These are phyloP conservation scores for Ophioninae sp. DNA, from an alignment of 2,888 invertebrate species.

Conservation along the genomic window DNA sequence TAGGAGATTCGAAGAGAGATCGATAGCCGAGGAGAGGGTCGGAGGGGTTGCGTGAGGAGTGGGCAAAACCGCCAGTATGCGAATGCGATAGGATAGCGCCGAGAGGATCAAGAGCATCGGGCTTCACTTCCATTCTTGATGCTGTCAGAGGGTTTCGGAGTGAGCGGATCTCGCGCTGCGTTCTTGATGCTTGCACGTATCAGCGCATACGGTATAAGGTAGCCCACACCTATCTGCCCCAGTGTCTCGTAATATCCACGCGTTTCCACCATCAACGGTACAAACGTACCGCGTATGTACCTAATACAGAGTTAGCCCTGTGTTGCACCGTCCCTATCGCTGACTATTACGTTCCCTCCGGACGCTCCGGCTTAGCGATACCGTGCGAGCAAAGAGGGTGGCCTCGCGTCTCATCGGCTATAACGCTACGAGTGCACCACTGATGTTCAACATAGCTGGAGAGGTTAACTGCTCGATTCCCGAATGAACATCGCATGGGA, in stretches of 20 bases:
- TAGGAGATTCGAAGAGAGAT: slow-evolving; percentile 52
- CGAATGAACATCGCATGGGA: slow-evolving; percentile 49
- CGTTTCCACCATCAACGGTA: slow-evolving; percentile 19
- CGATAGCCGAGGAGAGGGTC: slow-evolving; percentile 27
- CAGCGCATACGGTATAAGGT: slow-evolving; percentile 17
- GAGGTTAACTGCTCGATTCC: slow-evolving; percentile 42
- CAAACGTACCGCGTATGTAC: slow-evolving; percentile 10
- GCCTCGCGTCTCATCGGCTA: slow-evolving; percentile 10
- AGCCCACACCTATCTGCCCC: slow-evolving; percentile 39
- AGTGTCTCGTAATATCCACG: slow-evolving; percentile 32
- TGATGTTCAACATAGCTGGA: slow-evolving; percentile 40
- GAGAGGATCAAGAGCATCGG: slow-evolving; percentile 56
- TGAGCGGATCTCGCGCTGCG: slow-evolving; percentile 19
- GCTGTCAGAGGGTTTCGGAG: slow-evolving; percentile 14
- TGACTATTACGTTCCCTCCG: slow-evolving; percentile 28
- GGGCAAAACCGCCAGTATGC: slow-evolving; percentile 63
- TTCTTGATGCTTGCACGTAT: slow-evolving; percentile 25
- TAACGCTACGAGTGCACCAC: slow-evolving; percentile 16
- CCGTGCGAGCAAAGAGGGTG: slow-evolving; percentile 40
- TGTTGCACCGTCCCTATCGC: slow-evolving; percentile 13
- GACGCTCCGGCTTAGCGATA: slow-evolving; percentile 15
- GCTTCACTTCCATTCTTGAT: slow-evolving; percentile 23
- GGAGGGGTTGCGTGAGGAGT: slow-evolving; percentile 35
- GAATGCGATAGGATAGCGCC: slow-evolving; percentile 54
- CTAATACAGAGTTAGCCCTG: slow-evolving; percentile 2